Base-by-base conservation (phyloP, 2,888 invertebrate species). In the Alsophila aescularia region DNA sequence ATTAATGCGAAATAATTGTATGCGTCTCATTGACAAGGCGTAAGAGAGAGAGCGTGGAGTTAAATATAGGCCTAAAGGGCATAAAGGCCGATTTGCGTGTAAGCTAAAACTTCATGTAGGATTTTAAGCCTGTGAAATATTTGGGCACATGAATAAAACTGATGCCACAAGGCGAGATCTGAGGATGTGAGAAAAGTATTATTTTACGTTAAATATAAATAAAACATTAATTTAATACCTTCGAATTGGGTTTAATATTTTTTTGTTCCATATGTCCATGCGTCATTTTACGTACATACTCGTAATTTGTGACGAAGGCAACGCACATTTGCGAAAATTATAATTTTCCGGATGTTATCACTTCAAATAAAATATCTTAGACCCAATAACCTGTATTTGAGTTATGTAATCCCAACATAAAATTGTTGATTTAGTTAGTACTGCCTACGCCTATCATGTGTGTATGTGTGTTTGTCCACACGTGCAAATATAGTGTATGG, bases 381-480 rank as follows among this genome's bases (percentile, higher is more conserved):
- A 76, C 82, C 74, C 73, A 77, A 79, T 81, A 83, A 80, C 73
- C 75, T 63, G 69, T 85, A 84, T 87, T 86, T 85, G 81, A 71
- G 72, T 85, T 85, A 83, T 83, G 78, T 84, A 82, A 83, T 73
- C 67, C 73, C 78, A 79, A 81, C 70, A 79, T 62, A 61, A 66
- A 68, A 74, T 73, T 82, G 77, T 83, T 81, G 75, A 71, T 73
- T 78, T 72, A 75, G 67, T 66, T 69, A 66, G 70, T 71, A 71
- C 72, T 69, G 72, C 71, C 67, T 72, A 66, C 67, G 72, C 64
- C 66, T 62, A 66, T 72, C 67, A 72, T 77, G 67, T 66, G 70
- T 62, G 58, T 56, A 48, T 60, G 57, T 70, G 68, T 75, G 68
- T 76, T 74, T 73, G 74, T 32, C 45, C 44, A 54, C 64, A 70